Percentiles rank a stretch among this genome's conserved stretches.
Conservation (phyloP, 2,797 vertebrate genomes). For the Eospalax fontanierii region DNA sequence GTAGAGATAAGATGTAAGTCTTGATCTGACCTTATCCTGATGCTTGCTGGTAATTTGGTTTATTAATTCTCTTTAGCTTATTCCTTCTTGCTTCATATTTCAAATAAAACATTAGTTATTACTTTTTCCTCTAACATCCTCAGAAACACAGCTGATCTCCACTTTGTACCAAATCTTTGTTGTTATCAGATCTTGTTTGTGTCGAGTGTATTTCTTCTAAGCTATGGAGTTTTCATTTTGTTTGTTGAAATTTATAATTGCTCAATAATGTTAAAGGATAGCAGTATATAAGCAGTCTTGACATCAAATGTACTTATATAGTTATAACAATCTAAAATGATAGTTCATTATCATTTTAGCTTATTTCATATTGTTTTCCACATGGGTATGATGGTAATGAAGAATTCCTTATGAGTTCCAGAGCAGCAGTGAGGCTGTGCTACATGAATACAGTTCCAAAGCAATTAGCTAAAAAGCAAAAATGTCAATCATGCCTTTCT, state of each 20-base stretch:
- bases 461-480: conserved; percentile 55
- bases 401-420: conserved; percentile 34
- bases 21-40: background rate
- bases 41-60: background rate
- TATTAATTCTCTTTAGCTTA: background rate
- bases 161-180: conserved; percentile 62
- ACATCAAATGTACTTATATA: conserved; percentile 25
- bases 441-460: conserved; percentile 17
- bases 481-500: conserved; percentile 1
- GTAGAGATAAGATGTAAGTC: background rate
- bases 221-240: conserved; percentile 63
- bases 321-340: conserved; percentile 49
- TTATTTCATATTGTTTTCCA: conserved; percentile 61
- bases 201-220: conserved; percentile 36
- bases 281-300: conserved; percentile 49
- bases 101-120: conserved; percentile 50
- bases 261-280: conserved; percentile 50
- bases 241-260: conserved; percentile 71
- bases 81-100: background rate
- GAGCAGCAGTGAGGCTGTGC: background rate
- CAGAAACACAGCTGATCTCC: conserved; percentile 32
- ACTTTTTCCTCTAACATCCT: background rate
- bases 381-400: background rate
- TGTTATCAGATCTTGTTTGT: conserved; percentile 66
- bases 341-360: conserved; percentile 52